Percentiles rank a stretch among this genome's conserved stretches.
Evolutionary conservation across 2,113 vertebrate genomes (phyloP).

Genomic region (Grus americana): DNA sequence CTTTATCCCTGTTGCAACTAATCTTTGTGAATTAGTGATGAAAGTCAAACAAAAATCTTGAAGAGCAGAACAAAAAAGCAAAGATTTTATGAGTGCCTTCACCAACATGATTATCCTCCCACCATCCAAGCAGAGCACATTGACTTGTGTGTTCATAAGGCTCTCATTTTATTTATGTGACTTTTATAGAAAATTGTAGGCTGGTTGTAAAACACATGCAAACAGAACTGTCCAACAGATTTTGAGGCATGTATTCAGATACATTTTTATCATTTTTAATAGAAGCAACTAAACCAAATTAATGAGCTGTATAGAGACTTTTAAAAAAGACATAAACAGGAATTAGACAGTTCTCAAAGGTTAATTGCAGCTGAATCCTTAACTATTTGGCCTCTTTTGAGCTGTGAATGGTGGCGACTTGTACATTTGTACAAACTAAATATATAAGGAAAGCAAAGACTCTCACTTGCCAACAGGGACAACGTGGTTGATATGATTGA

Average conservation of each 20-base stretch:
- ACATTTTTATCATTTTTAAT: not conserved
- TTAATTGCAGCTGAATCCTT: not conserved
- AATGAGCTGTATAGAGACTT: not conserved
- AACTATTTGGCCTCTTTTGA: not conserved
- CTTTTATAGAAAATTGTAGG: not conserved
- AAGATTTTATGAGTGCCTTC: not conserved
- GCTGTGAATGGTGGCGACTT: not conserved
- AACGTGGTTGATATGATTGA: accelerated
- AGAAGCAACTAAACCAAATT: not conserved
- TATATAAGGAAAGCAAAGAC: not conserved
- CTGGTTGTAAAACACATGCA: not conserved
- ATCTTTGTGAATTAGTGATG: not conserved
- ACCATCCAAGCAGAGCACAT: not conserved
- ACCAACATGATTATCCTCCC: not conserved
- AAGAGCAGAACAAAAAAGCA: not conserved
- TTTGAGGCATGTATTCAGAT: not conserved
- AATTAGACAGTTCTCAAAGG: constrained; percentile 5
- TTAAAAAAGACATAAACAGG: not conserved
- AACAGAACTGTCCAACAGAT: not conserved
- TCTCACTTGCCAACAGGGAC: not conserved
- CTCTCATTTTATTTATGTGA: not conserved
- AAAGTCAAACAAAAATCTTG: not conserved
- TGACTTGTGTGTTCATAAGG: not conserved
- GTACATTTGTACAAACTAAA: not conserved
- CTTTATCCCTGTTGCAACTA: not conserved